Base-by-base conservation (phyloP, 2,797 vertebrate species). In the Astyanax mexicanus region DNA sequence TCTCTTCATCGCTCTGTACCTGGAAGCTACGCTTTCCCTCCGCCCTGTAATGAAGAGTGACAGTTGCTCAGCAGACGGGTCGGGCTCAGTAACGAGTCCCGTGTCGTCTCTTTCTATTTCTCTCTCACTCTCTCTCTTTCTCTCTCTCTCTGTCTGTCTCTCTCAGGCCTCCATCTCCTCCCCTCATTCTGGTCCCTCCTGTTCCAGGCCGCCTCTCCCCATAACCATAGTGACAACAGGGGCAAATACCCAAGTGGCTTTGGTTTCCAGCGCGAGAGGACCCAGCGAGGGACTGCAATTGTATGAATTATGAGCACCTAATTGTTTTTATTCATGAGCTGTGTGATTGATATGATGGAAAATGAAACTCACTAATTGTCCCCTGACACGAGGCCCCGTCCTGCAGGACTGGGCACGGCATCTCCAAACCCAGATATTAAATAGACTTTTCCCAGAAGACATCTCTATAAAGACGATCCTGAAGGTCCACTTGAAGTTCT, bases 11-110 rank as follows among this genome's bases (percentile, higher is more conserved):
- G 86, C 73, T 84, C 84, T 84, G 88, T 88, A 92, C 90, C 92
- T 92, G 81, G 82, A 87, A 90, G 89, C 83, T 82, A 88, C 80
- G 86, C 85, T 78, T 60, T 69, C 80, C 60, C 81, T 86, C 86
- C 81, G 77, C 88, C 90, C 86, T 84, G 87, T 93, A 93, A 93
- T 92, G 89, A 93, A 92, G 91, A 93, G 85, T 93, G 92, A 93
- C 92, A 92, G 79, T 84, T 89, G 88, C 92, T 90, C 89, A 69
- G 84, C 88, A 90, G 88, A 89, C 86, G 15, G 60, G 45, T 77
- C 40, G 38, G 37, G 57, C 79, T 64, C 49, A 11, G 64, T 76
- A 80, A 72, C 47, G 69, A 77, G 74, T 77, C 69, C 64, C 25
- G 58, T 17, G 27, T 58, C 52, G 69, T 72, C 51, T 54, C 62